Base-by-base conservation (phyloP, 2,797 vertebrate species). In the Dendrocincla tyrannina region DNA sequence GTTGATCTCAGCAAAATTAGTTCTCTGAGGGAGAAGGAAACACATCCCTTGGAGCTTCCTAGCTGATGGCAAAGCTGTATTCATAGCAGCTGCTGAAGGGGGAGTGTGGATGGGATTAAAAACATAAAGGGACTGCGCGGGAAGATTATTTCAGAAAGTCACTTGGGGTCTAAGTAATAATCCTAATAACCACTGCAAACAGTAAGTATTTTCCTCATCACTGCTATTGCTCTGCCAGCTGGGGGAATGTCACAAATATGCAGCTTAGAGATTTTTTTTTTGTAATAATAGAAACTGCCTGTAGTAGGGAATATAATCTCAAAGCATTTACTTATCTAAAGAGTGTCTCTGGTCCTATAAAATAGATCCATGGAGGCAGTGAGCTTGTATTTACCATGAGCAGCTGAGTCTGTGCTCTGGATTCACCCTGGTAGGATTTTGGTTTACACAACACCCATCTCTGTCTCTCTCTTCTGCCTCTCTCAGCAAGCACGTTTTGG, bases 141-240 rank as follows among this genome's bases (percentile, higher is more conserved):
- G 30, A 55, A 90, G 91, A 95, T 96, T 93, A 86, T 85, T 88
- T 86, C 67, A 59, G 88, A 42, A 86, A 88, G 76, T 92, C 94
- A 67, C 70, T 93, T 82, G 74, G 80, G 88, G 76, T 94, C 94
- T 91, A 41, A 88, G 80, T 94, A 95, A 90, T 96, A 95, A 95
- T 94, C 89, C 83, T 95, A 92, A 95, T 96, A 96, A 95, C 77
- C 86, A 47, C 82, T 79, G 88, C 89, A 82, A 91, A 67, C 85
- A 69, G 93, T 90, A 76, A 93, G 59, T 76, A 73, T 95, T 93
- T 88, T 94, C 85, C 83, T 87, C 70, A 85, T 90, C 50, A 12
- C 49, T 91, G 62, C 77, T 84, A 0, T 10, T 78, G 89, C 95
- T 89, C 18, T 93, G 88, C 73, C 76, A 93, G 95, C 83, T 93